These are phyloP conservation scores for Polyodon spathula DNA, from an alignment of 2,113 vertebrate genomes.

Conservation along the genomic window DNA sequence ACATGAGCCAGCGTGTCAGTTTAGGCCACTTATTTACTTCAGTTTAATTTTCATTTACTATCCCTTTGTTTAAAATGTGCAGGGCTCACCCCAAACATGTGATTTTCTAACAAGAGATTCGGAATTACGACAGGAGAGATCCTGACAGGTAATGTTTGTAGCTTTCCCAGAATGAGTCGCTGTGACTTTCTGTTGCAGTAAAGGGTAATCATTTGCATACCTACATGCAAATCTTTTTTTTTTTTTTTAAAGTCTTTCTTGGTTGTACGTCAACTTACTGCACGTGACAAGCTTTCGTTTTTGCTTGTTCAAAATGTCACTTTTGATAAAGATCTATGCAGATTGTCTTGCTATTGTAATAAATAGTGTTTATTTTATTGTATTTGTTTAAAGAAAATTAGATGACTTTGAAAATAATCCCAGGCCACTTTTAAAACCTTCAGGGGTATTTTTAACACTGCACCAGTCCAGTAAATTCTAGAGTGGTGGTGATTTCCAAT, in stretches of 20 bases:
- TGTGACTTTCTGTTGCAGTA: neutral
- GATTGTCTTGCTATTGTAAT: neutral
- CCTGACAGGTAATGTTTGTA: conserved; percentile 1
- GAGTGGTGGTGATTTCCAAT: neutral
- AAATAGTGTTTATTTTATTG: neutral
- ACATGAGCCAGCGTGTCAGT: too few species aligned
- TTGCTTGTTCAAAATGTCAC: conserved; percentile 1
- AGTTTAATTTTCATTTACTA: neutral
- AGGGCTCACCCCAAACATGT: neutral
- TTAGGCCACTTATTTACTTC: too few species aligned
- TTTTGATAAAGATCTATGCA: neutral
- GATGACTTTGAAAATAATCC: conserved; percentile 3
- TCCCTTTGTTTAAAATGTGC: neutral
- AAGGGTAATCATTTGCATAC: neutral
- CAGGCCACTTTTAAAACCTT: neutral
- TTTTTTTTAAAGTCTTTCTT: too few species aligned
- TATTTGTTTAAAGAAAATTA: neutral
- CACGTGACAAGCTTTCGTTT: conserved; percentile 1
- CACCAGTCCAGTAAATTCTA: neutral
- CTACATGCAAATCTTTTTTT: neutral
- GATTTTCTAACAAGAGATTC: neutral
- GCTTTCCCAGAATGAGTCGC: neutral
- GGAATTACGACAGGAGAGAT: neutral
- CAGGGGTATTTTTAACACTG: neutral
- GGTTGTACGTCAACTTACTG: neutral